Base-by-base conservation (phyloP, 2,797 vertebrate genomes). In the Yasuhikotakia modesta region DNA sequence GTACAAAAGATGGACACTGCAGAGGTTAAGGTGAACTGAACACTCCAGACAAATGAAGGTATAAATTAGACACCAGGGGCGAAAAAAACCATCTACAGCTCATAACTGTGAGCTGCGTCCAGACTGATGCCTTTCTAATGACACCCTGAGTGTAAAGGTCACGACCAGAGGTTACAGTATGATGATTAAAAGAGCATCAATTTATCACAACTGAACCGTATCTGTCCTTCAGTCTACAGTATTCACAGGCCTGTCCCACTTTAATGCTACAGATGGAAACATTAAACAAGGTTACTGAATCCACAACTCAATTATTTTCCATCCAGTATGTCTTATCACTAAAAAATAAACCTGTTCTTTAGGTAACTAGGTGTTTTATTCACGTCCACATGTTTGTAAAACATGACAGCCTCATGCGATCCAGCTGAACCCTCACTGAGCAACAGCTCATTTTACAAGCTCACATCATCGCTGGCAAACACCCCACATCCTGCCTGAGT, bases 51-150 rank as follows among this genome's bases (percentile, higher is more conserved):
- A 68, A 61, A 52, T 24, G 27, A 19, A 69, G 43, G 65, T 60
- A n/a, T 69, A 61, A 77, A 77, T 77, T 69, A 68, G 74, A 50
- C 55, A 69, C 65, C 11, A 24, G 74, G 43, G 53, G 53, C 8
- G 32, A 48, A 55, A 61, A 32, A 46, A 50, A 39, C n/a, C 8
- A 46, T 69, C 57, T 30, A 6, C 1, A 77, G 65, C 65, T 69
- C 53, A 35, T 77, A 69, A 8, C 39, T 50, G 43, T 68, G 35
- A 61, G 6, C 55, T 21, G 14, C 16, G 19, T 55, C 35, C 30
- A 72, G 76, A 79, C 43, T 79, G 70, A 71, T 43, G 69, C 69
- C 22, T 39, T 55, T 77, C 55, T 77, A 77, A 77, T 77, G 70
- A 67, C 27, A 43, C 19, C 60, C 27, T 53, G 75, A 61, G 55